Evolutionary conservation across 2,113 vertebrate genomes (phyloP).

Genomic region (Pimephales promelas): DNA sequence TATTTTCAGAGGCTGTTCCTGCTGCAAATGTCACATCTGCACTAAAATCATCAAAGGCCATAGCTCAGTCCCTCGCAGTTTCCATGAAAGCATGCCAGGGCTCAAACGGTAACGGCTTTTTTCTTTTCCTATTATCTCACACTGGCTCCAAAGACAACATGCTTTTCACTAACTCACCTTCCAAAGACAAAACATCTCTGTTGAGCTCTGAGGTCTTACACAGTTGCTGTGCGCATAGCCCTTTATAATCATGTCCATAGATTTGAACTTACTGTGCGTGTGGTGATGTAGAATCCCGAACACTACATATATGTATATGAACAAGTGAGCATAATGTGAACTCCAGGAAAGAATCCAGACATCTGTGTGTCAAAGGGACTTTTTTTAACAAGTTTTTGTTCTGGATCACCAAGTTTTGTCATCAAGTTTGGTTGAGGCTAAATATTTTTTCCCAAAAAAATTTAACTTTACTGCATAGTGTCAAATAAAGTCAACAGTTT

Average conservation of each 20-base stretch:
- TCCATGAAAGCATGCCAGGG: constrained; percentile 65
- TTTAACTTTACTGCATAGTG: constrained; percentile 64
- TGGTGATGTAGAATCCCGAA: neutral
- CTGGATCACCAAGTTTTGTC: constrained; percentile 63
- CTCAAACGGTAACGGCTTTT: constrained; percentile 58
- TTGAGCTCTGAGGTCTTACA: neutral
- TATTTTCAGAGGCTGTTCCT: constrained; percentile 37
- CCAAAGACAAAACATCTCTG: neutral
- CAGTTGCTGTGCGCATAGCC: neutral
- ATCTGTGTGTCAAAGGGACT: neutral
- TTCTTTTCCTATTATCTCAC: constrained; percentile 53
- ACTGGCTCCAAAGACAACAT: constrained; percentile 40
- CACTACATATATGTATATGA: constrained; percentile 31
- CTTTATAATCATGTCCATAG: neutral
- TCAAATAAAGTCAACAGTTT: constrained; percentile 69
- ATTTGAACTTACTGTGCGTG: neutral
- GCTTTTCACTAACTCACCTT: constrained; percentile 27
- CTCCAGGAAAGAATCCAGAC: constrained; percentile 18
- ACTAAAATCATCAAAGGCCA: constrained; percentile 62
- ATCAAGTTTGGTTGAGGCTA: constrained; percentile 66
- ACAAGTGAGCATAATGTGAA: constrained; percentile 4
- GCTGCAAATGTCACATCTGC: constrained; percentile 53
- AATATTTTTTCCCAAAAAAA: constrained; percentile 73
- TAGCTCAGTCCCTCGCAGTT: constrained; percentile 55
- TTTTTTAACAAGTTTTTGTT: constrained; percentile 5